These are phyloP conservation scores for Antidorcas marsupialis DNA, from an alignment of 2,113 vertebrate species.

Conservation along the genomic window DNA sequence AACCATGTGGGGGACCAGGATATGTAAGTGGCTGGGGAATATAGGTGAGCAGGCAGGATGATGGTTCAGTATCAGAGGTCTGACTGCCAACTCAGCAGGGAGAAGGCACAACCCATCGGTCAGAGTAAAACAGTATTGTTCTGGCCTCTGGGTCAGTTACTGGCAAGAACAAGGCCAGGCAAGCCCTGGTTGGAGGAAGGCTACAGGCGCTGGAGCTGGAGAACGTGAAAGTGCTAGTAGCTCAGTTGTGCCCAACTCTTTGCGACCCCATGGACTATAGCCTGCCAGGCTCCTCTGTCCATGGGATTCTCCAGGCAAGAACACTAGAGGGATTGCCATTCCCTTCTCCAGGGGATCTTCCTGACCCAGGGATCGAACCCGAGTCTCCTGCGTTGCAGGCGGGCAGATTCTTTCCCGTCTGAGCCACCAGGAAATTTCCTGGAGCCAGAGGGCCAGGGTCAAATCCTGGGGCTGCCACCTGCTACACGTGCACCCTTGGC, in stretches of 20 bases:
- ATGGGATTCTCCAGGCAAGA: background rate
- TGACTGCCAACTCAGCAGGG: background rate
- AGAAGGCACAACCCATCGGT: fast-evolving
- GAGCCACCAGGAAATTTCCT: background rate
- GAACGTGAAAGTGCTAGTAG: background rate
- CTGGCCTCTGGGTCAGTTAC: background rate
- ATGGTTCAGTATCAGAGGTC: fast-evolving
- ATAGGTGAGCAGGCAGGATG: background rate
- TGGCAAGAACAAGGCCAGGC: background rate
- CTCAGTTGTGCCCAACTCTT: background rate
- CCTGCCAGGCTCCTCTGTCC: background rate
- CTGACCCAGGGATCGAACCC: background rate
- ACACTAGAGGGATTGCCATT: background rate
- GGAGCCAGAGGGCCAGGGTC: background rate
- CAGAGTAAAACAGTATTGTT: background rate
- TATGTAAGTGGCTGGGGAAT: fast-evolving
- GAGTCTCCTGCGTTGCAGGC: background rate
- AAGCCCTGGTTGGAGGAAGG: background rate
- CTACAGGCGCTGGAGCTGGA: background rate
- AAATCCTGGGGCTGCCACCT: background rate
- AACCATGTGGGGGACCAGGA: fast-evolving
- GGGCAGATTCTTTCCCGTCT: background rate
- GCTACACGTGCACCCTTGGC: background rate
- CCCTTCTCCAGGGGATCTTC: background rate
- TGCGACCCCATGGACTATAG: background rate